These are phyloP conservation scores for Patiria pectinifera DNA, from an alignment of 53 echinoderm and acorn worm genomes.

Conservation along the genomic window DNA sequence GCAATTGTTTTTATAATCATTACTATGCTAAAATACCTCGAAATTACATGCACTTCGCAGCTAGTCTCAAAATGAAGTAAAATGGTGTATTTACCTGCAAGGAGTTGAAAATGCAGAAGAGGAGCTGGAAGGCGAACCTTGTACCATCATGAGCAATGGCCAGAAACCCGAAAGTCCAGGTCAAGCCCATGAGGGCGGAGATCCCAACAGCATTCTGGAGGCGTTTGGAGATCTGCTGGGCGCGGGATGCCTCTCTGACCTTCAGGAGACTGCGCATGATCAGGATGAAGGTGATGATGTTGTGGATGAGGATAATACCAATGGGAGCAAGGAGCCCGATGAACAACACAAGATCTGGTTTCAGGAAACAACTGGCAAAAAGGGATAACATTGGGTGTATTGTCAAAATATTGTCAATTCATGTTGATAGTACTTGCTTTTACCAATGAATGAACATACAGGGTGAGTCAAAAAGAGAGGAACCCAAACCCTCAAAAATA, in stretches of 20 bases:
- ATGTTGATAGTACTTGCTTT: no score
- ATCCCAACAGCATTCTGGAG: constrained; percentile 78
- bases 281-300: constrained; percentile 69
- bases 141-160: constrained; percentile 57
- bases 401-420: background rate
- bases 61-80: no score
- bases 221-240: constrained; percentile 68
- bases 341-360: constrained; percentile 62
- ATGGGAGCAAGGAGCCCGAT: constrained; percentile 22
- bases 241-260: constrained; percentile 59
- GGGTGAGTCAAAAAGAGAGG: no score
- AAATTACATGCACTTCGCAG: no score
- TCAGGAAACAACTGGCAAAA: constrained; percentile 70
- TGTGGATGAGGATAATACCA: constrained; percentile 57
- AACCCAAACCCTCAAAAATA: no score
- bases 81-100: constrained; percentile 40
- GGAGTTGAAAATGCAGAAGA: constrained; percentile 70
- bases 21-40: no score
- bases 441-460: no score
- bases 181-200: constrained; percentile 72
- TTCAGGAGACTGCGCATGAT: constrained; percentile 58
- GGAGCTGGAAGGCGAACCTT: constrained; percentile 67
- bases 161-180: constrained; percentile 77
- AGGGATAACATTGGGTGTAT: no score
- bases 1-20: no score